Conservation (phyloP, 64 coral and sea anemone genomes). For the Pocillopora verrucosa region DNA sequence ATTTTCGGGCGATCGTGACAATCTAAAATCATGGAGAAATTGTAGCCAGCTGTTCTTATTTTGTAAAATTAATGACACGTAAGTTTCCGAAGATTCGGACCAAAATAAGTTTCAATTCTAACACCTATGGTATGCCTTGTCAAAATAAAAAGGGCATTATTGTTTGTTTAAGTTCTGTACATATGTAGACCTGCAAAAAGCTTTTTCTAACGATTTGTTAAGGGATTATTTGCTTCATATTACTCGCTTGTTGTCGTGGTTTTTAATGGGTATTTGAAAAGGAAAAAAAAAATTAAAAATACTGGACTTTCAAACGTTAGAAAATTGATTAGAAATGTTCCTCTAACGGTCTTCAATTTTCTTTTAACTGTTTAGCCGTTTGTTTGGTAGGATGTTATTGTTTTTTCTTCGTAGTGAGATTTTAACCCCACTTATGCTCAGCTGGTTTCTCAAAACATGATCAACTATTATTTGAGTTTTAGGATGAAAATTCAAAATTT, state of each 20-base stretch:
- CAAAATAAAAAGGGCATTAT: neutral
- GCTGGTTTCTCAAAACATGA: neutral
- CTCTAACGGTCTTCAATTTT: too few species aligned
- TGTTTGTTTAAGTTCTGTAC: neutral
- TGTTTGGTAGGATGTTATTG: too few species aligned
- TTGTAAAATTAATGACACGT: neutral
- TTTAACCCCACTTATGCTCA: too few species aligned
- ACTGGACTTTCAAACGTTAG: too few species aligned
- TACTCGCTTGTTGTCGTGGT: neutral
- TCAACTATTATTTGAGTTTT: too few species aligned
- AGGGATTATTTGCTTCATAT: neutral
- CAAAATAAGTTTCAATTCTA: neutral
- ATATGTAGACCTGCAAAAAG: neutral
- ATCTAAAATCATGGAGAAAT: neutral
- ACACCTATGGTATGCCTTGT: slow-evolving; percentile 9
- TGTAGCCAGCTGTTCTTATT: neutral
- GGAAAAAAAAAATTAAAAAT: too few species aligned
- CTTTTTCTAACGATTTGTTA: neutral
- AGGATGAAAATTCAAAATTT: too few species aligned
- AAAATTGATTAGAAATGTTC: too few species aligned
- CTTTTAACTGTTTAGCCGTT: too few species aligned
- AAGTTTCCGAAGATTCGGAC: neutral
- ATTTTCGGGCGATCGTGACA: neutral
- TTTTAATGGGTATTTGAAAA: neutral
- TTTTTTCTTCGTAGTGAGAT: too few species aligned